Conservation (phyloP, 2,888 invertebrate species). For the Epinotia nisella region DNA sequence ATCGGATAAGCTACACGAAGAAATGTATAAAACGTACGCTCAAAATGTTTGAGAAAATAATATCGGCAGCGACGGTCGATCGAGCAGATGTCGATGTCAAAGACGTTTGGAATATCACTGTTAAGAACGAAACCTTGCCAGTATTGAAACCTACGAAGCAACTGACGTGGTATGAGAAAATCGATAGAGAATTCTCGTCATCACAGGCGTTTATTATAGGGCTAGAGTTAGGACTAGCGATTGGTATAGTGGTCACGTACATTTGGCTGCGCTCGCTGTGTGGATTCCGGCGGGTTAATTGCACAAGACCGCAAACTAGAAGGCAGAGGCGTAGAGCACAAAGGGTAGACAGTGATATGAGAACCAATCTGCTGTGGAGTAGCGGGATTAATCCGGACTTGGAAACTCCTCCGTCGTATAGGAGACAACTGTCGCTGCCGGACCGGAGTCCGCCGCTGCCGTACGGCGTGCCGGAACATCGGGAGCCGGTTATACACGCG, state of each 20-base stretch:
- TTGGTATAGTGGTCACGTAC: constrained; percentile 76
- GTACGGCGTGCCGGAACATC: constrained; percentile 61
- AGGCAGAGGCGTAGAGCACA: constrained; percentile 60
- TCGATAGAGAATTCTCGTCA: constrained; percentile 76
- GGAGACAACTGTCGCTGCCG: constrained; percentile 68
- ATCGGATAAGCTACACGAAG: constrained; percentile 75
- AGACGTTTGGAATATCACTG: constrained; percentile 74
- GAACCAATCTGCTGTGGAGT: constrained; percentile 73
- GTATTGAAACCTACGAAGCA: constrained; percentile 52
- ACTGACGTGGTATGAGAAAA: constrained; percentile 69
- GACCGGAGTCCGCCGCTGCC: constrained; percentile 61
- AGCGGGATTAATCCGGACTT: constrained; percentile 67
- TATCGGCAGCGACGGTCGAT: constrained; percentile 73
- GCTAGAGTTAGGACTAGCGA: constrained; percentile 72
- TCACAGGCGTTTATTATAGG: constrained; percentile 77
- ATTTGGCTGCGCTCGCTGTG: constrained; percentile 74
- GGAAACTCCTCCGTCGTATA: constrained; percentile 73
- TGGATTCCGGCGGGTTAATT: constrained; percentile 61
- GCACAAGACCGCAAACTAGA: constrained; percentile 58
- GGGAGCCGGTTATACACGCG: constrained; percentile 60
- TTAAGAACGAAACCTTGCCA: constrained; percentile 54
- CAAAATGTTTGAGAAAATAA: constrained; percentile 85
- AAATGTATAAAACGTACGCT: constrained; percentile 70
- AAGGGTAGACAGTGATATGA: constrained; percentile 69
- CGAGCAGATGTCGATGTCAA: constrained; percentile 71